These are phyloP conservation scores for Brachionichthys hirsutus DNA, from an alignment of 2,113 vertebrate genomes.

Conservation along the genomic window DNA sequence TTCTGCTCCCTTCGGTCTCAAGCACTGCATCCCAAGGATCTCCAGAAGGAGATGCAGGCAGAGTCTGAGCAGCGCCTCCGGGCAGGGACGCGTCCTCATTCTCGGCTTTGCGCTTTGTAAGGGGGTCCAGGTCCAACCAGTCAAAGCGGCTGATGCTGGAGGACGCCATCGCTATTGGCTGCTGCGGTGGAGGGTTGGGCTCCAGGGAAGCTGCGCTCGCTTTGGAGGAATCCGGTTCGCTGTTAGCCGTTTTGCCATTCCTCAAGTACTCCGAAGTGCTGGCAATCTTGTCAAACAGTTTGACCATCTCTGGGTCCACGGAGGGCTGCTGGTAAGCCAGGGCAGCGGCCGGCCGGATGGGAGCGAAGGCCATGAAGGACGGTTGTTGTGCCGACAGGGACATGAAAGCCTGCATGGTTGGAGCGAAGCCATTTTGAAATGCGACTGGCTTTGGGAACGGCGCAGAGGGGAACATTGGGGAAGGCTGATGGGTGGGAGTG, in stretches of 20 bases:
- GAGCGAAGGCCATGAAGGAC: conserved; percentile 83
- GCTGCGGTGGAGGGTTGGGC: conserved; percentile 70
- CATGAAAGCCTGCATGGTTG: conserved; percentile 78
- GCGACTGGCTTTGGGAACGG: conserved; percentile 83
- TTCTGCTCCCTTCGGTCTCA: conserved; percentile 76
- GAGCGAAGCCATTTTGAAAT: conserved; percentile 90
- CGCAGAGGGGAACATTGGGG: conserved; percentile 80
- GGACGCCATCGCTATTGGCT: conserved; percentile 61
- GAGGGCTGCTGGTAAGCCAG: conserved; percentile 80
- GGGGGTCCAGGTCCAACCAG: conserved; percentile 95
- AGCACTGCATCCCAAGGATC: conserved; percentile 98
- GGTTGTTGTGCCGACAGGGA: conserved; percentile 75
- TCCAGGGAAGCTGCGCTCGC: conserved; percentile 66
- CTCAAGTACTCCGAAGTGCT: conserved; percentile 94
- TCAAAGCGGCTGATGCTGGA: conserved; percentile 85
- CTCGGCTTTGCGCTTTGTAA: conserved; percentile 87
- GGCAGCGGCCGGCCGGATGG: conserved; percentile 76
- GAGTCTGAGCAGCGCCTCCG: conserved; percentile 38
- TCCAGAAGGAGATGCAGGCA: conserved; percentile 67
- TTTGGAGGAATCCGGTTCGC: conserved; percentile 75
- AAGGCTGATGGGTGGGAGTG: conserved; percentile 64
- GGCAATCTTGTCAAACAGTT: conserved; percentile 94
- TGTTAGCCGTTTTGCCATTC: conserved; percentile 83
- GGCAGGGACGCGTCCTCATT: conserved; percentile 65
- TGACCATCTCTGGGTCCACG: conserved; percentile 90